Conservation (phyloP, 1,140 invertebrate species). For the Euura saliciscinereae region DNA sequence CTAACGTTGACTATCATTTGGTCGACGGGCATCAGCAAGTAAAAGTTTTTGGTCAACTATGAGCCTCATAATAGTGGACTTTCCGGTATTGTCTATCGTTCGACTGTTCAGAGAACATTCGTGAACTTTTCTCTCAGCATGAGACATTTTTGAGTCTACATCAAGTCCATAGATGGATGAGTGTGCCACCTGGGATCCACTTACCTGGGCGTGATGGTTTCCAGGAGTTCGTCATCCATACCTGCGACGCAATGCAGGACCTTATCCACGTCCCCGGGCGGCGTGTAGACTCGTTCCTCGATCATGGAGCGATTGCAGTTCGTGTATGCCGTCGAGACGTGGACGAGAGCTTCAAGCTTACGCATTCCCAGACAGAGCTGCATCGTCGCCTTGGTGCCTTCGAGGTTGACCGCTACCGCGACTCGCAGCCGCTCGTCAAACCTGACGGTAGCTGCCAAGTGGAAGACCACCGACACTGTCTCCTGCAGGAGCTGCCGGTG, state of each 20-base stretch:
- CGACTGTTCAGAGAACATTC: no score
- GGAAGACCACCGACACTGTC: slow-evolving; percentile 69
- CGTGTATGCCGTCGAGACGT: slow-evolving; percentile 78
- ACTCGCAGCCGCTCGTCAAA: slow-evolving; percentile 68
- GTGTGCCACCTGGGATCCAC: slow-evolving; percentile 23
- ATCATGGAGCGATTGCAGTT: slow-evolving; percentile 70
- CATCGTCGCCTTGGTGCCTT: slow-evolving; percentile 25
- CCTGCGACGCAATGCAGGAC: slow-evolving; percentile 63
- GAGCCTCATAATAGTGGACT: no score
- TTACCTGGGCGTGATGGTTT: slow-evolving; percentile 58
- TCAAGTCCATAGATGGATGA: no score
- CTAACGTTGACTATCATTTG: no score
- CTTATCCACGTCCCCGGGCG: slow-evolving; percentile 73
- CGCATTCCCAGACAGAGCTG: slow-evolving; percentile 24
- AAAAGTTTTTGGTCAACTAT: no score
- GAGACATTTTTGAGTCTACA: no score
- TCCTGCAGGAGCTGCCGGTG: slow-evolving; percentile 54
- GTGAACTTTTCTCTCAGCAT: no score
- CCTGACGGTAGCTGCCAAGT: slow-evolving; percentile 72
- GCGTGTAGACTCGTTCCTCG: slow-evolving; percentile 77
- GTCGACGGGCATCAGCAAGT: no score
- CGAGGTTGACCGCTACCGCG: slow-evolving; percentile 34
- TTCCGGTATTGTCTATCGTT: no score
- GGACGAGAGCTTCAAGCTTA: slow-evolving; percentile 60
- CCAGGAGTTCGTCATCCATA: slow-evolving; percentile 55